Evolutionary conservation across 2,113 vertebrate genomes (phyloP).

Genomic region (Anguilla japonica): DNA sequence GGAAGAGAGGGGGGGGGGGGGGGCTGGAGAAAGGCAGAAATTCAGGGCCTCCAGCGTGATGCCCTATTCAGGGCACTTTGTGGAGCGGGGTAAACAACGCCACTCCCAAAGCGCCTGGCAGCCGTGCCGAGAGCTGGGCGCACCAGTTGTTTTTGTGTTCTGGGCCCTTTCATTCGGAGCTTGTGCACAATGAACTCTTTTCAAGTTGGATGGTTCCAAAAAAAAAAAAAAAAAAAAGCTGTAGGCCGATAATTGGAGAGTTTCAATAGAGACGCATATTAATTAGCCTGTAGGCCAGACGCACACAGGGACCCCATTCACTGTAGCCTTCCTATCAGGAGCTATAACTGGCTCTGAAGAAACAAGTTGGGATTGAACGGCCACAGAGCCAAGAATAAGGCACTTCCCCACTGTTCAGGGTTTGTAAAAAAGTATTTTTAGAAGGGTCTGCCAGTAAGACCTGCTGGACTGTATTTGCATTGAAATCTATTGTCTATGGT

Average conservation of each 20-base stretch:
- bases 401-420: neutral
- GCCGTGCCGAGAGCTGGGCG: neutral
- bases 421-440: neutral
- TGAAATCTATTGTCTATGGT: neutral
- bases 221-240: neutral
- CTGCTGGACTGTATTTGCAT: conserved; percentile 1
- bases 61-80: conserved; percentile 13
- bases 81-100: neutral
- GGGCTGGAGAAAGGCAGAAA: conserved; percentile 7
- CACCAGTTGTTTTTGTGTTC: conserved; percentile 8
- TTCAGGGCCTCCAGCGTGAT: conserved; percentile 7
- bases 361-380: neutral
- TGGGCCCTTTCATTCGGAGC: neutral
- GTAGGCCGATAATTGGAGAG: conserved; percentile 1
- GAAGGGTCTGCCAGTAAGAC: neutral
- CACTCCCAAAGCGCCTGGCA: neutral
- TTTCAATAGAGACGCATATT: conserved; percentile 12
- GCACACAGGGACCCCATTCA: conserved; percentile 7
- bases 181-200: conserved; percentile 10
- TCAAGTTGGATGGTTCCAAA: conserved; percentile 6
- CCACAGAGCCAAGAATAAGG: neutral
- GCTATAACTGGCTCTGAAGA: neutral
- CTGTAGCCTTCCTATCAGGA: neutral
- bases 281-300: neutral
- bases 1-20: neutral